These are phyloP conservation scores for Columba livia DNA, from an alignment of 2,113 vertebrate species.

Conservation along the genomic window DNA sequence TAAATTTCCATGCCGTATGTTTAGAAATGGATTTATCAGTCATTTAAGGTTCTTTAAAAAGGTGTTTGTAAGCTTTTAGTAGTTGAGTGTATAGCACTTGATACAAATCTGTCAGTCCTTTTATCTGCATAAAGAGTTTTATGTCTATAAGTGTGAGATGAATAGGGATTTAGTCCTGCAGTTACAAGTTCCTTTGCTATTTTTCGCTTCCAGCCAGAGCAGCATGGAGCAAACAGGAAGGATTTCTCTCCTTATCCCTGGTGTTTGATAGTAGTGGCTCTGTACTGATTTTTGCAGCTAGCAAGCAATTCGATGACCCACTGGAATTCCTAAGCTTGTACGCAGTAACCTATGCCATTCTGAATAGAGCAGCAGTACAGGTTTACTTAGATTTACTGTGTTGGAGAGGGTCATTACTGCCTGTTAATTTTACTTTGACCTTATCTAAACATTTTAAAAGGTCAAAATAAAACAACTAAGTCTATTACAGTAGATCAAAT, in stretches of 20 bases:
- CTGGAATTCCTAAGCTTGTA: neutral
- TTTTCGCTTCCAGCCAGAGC: neutral
- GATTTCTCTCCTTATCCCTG: neutral
- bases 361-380: neutral
- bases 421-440: constrained; percentile 20
- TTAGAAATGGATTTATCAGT: neutral
- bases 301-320: neutral
- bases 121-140: neutral
- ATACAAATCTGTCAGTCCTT: neutral
- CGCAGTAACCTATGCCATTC: neutral
- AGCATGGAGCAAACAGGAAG: constrained; percentile 1
- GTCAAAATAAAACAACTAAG: neutral
- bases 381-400: neutral
- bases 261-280: neutral
- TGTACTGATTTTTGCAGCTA: neutral
- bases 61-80: neutral
- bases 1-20: neutral
- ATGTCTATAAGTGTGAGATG: neutral
- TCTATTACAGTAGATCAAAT: neutral
- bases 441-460: neutral
- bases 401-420: neutral
- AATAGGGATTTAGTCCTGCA: neutral
- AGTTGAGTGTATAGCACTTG: neutral
- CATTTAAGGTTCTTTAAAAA: neutral
- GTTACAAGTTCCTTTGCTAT: constrained; percentile 6